Percentiles rank a stretch among this genome's conserved stretches.
Evolutionary conservation across 2,113 vertebrate genomes (phyloP).

Genomic region (Sylvia atricapilla): DNA sequence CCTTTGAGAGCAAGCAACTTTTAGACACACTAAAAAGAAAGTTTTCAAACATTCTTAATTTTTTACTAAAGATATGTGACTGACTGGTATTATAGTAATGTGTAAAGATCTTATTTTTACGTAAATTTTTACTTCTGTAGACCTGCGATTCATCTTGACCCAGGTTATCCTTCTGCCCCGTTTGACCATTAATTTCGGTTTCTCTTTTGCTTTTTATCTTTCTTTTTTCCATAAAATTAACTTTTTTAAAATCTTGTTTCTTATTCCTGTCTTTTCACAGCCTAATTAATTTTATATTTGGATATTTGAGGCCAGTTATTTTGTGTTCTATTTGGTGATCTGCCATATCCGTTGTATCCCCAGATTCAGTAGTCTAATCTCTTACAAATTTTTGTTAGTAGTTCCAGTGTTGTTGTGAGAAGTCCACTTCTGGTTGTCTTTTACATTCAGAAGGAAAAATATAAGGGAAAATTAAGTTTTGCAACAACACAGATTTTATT

Average conservation of each 20-base stretch:
- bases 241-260: not conserved
- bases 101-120: not conserved
- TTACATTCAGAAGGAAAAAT: not conserved
- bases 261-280: not conserved
- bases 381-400: not conserved
- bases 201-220: not conserved
- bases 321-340: not conserved
- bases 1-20: not conserved
- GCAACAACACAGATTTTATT: not conserved
- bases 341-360: fast-evolving
- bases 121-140: not conserved
- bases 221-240: not conserved
- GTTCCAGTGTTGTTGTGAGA: not conserved
- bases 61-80: not conserved
- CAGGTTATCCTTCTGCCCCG: not conserved
- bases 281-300: not conserved
- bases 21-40: not conserved
- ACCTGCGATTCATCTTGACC: not conserved
- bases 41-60: not conserved
- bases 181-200: not conserved
- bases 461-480: not conserved
- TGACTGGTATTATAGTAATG: not conserved
- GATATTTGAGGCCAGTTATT: not conserved
- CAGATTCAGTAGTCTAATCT: not conserved
- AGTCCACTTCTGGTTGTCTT: not conserved